Evolutionary conservation across 2,797 vertebrate genomes (phyloP).

Genomic region (Cygnus olor): DNA sequence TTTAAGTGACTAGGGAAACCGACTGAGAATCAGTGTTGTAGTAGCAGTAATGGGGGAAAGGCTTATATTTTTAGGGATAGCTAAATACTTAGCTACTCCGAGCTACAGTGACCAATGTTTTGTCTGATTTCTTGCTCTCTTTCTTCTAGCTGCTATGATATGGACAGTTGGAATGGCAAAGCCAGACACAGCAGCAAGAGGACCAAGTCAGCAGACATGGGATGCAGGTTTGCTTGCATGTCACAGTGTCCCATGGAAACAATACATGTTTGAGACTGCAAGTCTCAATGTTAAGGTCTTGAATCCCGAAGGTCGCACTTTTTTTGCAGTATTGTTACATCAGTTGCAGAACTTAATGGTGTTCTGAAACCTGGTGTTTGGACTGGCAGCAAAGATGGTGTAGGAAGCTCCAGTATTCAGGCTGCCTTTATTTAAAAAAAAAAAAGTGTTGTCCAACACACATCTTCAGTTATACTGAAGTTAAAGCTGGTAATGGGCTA

Average conservation of each 20-base stretch:
- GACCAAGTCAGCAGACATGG: conserved; percentile 47
- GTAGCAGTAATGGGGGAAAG: neutral
- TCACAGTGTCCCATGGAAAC: neutral
- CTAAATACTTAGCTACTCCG: neutral
- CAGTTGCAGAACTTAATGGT: neutral
- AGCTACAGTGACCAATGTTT: neutral
- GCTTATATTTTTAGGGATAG: neutral
- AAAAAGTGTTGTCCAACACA: neutral
- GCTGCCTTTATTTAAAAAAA: neutral
- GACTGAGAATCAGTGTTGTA: neutral
- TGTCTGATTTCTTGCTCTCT: neutral
- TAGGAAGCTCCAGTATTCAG: neutral
- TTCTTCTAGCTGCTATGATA: conserved; percentile 89
- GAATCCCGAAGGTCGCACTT: neutral
- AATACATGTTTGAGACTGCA: neutral
- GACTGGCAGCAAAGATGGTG: neutral
- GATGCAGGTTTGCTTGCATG: conserved; percentile 71
- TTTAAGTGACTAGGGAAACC: neutral
- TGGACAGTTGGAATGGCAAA: conserved; percentile 96
- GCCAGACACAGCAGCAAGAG: conserved; percentile 71
- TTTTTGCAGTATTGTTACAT: neutral
- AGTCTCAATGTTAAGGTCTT: neutral
- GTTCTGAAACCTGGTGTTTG: neutral
- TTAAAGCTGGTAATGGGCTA: neutral
- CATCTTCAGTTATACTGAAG: neutral